Percentiles rank a stretch among this genome's conserved stretches.
Evolutionary conservation across 1,140 invertebrate genomes (phyloP).

Genomic region (Microvelia longipes): DNA sequence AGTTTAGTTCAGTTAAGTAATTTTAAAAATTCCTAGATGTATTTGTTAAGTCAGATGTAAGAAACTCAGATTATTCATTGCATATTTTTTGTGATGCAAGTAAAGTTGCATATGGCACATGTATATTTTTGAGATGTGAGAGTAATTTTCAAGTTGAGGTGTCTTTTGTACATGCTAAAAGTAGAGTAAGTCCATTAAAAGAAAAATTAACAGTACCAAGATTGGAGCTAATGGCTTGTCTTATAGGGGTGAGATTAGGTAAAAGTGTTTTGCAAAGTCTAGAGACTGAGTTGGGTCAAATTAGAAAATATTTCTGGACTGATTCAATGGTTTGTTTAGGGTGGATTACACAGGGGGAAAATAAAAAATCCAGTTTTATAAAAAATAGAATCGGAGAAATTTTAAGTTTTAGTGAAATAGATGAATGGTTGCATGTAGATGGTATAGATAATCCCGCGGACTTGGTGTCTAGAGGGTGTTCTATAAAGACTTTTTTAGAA

Average conservation of each 20-base stretch:
- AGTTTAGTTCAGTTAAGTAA: background rate
- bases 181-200: background rate
- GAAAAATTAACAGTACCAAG: background rate
- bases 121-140: background rate
- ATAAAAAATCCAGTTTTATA: background rate
- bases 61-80: background rate
- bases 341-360: background rate
- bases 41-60: background rate
- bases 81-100: background rate
- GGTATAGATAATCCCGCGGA: background rate
- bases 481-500: background rate
- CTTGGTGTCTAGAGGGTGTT: background rate
- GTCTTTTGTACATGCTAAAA: background rate
- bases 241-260: background rate
- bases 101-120: background rate
- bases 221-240: background rate
- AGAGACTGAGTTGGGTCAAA: background rate
- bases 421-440: background rate
- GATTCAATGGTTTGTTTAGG: background rate
- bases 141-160: background rate
- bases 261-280: background rate
- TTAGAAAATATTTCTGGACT: background rate
- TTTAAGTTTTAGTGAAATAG: background rate
- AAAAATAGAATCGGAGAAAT: background rate
- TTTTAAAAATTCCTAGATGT: background rate